phyloP scores from a whole-genome alignment of 2,888 invertebrate genomes.

The Macrostomum cliftonense region DNA sequence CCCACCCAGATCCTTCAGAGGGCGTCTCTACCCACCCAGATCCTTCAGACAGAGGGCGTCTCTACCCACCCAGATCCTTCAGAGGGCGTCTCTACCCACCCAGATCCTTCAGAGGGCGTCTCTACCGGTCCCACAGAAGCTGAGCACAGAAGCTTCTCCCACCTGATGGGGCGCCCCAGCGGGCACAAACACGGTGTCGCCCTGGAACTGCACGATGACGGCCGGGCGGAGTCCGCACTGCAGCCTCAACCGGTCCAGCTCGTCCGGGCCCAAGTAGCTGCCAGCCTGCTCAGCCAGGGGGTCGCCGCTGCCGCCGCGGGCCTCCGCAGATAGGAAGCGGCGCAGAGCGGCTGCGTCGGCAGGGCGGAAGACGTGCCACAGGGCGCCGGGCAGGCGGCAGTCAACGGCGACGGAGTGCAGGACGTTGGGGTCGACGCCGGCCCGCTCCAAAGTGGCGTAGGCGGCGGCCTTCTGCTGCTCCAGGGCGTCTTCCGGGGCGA shows the following conservation, averaged over 20 bases:
- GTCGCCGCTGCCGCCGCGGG: slow-evolving; percentile 70
- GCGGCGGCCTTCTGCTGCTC: slow-evolving; percentile 25
- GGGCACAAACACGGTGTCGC: slow-evolving; percentile 90
- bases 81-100: too few relatives aligned
- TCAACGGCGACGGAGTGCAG: slow-evolving; percentile 1
- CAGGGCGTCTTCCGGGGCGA: slow-evolving; percentile 56
- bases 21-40: too few relatives aligned
- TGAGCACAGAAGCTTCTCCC: slow-evolving; percentile 1
- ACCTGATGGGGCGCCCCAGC: slow-evolving; percentile 94
- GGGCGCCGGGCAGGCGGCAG: slow-evolving; percentile 61
- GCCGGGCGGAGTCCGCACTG: slow-evolving; percentile 85
- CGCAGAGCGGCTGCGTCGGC: slow-evolving; percentile 84
- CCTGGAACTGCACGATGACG: slow-evolving; percentile 80
- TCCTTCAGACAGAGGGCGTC: too few relatives aligned
- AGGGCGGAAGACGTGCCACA: slow-evolving; percentile 95
- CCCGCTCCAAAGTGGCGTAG: too few relatives aligned
- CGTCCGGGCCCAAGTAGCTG: slow-evolving; percentile 60
- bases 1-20: too few relatives aligned
- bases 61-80: too few relatives aligned
- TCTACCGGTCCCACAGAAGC: too few relatives aligned
- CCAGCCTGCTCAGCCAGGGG: slow-evolving; percentile 81
- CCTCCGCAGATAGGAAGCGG: slow-evolving; percentile 68
- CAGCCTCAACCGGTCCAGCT: slow-evolving; percentile 65
- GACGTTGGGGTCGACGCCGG: background rate
- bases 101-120: too few relatives aligned